Conservation (phyloP, 2,113 vertebrate genomes). For the Eonycteris spelaea region DNA sequence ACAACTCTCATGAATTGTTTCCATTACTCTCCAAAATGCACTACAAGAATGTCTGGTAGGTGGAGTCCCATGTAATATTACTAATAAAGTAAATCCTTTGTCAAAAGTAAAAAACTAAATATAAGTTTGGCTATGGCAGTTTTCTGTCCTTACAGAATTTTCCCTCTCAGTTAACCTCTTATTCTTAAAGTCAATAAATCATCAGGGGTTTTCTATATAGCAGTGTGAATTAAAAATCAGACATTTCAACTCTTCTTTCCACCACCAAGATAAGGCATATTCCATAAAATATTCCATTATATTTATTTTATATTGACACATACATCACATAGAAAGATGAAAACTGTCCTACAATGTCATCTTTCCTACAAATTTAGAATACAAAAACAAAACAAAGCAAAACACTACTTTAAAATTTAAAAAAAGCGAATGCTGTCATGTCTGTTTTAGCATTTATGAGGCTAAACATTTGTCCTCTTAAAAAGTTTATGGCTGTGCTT, state of each 20-base stretch:
- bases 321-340: not conserved
- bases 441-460: not conserved
- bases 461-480: not conserved
- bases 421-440: not conserved
- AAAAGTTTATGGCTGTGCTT: not conserved
- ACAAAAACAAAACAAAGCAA: not conserved
- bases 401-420: not conserved
- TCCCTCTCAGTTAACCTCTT: not conserved
- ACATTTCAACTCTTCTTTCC: conserved; percentile 35
- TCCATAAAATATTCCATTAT: conserved; percentile 23
- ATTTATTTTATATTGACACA: conserved; percentile 32
- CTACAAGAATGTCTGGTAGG: not conserved
- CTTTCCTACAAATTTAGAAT: conserved; percentile 21
- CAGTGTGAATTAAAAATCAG: conserved; percentile 49
- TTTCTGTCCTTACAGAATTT: conserved; percentile 21
- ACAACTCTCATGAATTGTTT: not conserved
- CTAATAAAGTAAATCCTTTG: not conserved
- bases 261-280: not conserved
- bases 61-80: not conserved
- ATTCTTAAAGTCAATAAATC: conserved; percentile 50
- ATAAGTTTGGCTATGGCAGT: not conserved
- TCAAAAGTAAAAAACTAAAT: conserved; percentile 43
- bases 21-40: not conserved
- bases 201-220: not conserved
- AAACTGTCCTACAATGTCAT: not conserved